Evolutionary conservation across 2,113 vertebrate genomes (phyloP), one percentile per base, ranked within the genome.

Genomic region (Vanacampus margaritifer): DNA sequence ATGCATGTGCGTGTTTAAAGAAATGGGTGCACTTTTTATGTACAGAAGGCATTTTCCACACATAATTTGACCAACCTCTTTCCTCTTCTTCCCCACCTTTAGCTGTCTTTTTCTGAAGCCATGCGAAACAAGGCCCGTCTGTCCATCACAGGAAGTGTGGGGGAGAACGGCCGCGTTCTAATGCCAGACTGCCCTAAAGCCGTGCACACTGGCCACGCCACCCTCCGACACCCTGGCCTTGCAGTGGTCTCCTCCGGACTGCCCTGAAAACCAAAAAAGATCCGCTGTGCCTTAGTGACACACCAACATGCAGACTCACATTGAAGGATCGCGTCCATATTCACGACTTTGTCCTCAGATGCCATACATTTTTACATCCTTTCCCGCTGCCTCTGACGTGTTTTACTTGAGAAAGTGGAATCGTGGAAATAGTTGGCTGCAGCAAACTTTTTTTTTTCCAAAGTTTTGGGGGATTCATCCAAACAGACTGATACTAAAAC

Each of bases 181-280:
- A 95, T 94, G 80, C 96, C 97, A 36, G 97, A 98, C 94, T 98
- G 95, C 93, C 95, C 96, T 57, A 98, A 96, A 93, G 95, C 97
- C 24, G 86, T 97, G 77, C 96, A 97, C 89, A 81, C 93, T 62
- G 95, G 95, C 92, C 93, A 87, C 82, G 76, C 93, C 88, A 91
- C 95, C 86, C 91, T 96, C 87, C 93, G 94, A 92, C 97, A 96
- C 87, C 94, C 95, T 79, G 94, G 95, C 91, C 93, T 97, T 92
- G 95, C 95, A 90, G 94, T 97, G 92, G 94, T 98, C 92, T 95
- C 95, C 92, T 95, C 95, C 70, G 94, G 97, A 93, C 94, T 97
- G 92, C 95, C 96, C 94, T 98, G 93, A 97, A 95, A 97, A 98
- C 95, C 96, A 98, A 99, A 98, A 97, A 93, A 90, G 54, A 94